Evolutionary conservation across 2,888 invertebrate species (phyloP).

Genomic region (Dynastes maya): DNA sequence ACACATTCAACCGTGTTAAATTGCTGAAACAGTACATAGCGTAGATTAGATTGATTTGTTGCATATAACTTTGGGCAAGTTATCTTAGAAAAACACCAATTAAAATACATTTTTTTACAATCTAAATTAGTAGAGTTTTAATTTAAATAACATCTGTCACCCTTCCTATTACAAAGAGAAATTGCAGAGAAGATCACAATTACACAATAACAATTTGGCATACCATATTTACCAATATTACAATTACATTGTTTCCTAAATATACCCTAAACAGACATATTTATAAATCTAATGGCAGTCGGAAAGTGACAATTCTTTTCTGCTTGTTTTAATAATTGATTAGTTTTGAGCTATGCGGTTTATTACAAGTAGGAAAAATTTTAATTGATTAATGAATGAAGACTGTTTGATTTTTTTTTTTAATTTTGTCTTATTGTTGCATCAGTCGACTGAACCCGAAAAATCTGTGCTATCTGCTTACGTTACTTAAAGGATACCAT

Average conservation of each 20-base stretch:
- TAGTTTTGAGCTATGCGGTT: neutral
- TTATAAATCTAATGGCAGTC: constrained; percentile 38
- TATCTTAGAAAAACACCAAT: no score
- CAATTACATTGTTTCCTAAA: neutral
- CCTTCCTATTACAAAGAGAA: no score
- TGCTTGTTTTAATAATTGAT: constrained; percentile 1
- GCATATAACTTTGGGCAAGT: no score
- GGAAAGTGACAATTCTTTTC: neutral
- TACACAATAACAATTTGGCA: neutral
- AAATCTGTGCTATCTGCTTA: constrained; percentile 63
- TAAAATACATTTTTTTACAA: no score
- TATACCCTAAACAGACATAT: neutral
- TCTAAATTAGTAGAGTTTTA: no score
- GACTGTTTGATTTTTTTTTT: neutral
- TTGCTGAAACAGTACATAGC: no score
- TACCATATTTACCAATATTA: constrained; percentile 7
- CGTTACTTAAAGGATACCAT: constrained; percentile 84
- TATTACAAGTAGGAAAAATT: neutral
- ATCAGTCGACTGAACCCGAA: constrained; percentile 24
- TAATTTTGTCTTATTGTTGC: neutral
- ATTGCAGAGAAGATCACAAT: neutral
- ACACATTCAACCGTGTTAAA: no score
- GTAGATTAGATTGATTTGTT: no score
- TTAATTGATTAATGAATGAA: constrained; percentile 5
- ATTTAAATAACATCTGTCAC: no score